phyloP scores from a whole-genome alignment of 2,888 invertebrate species.

The Bugulina stolonifera region DNA sequence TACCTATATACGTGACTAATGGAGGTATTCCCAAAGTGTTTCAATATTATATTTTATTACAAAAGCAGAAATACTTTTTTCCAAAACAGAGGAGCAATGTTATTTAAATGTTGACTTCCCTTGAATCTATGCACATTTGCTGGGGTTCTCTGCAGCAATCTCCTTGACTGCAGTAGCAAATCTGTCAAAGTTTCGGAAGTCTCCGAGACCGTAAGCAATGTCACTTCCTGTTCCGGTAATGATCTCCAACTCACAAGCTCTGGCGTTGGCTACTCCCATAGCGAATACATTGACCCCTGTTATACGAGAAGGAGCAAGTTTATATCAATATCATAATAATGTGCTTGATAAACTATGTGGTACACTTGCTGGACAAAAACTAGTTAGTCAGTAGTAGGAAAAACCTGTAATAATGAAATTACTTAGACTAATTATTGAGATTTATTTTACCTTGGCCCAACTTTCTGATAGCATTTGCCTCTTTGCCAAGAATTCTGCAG shows the following conservation, averaged over 20 bases:
- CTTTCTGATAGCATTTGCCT: conserved; percentile 24
- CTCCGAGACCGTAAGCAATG: conserved; percentile 22
- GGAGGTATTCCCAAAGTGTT: neutral
- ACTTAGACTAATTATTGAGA: no score
- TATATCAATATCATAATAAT: no score
- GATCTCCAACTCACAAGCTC: conserved; percentile 21
- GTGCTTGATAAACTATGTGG: no score
- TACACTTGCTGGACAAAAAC: no score
- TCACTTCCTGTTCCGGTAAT: conserved; percentile 6
- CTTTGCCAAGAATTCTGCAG: conserved; percentile 9
- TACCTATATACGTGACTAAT: neutral
- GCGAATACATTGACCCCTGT: conserved; percentile 17
- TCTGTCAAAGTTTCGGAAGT: conserved; percentile 25
- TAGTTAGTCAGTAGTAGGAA: no score
- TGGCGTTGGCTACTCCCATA: conserved; percentile 23
- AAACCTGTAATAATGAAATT: no score
- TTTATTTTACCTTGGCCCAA: conserved; percentile 2
- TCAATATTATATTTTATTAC: neutral
- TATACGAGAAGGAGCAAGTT: no score
- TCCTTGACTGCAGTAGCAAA: conserved; percentile 24
- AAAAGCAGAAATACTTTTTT: neutral
- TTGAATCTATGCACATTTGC: conserved; percentile 22
- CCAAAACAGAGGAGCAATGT: neutral
- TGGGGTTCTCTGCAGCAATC: conserved; percentile 16
- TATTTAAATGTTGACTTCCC: no score